phyloP scores from a whole-genome alignment of 2,113 vertebrate genomes.

The Phylloscopus whistleri region DNA sequence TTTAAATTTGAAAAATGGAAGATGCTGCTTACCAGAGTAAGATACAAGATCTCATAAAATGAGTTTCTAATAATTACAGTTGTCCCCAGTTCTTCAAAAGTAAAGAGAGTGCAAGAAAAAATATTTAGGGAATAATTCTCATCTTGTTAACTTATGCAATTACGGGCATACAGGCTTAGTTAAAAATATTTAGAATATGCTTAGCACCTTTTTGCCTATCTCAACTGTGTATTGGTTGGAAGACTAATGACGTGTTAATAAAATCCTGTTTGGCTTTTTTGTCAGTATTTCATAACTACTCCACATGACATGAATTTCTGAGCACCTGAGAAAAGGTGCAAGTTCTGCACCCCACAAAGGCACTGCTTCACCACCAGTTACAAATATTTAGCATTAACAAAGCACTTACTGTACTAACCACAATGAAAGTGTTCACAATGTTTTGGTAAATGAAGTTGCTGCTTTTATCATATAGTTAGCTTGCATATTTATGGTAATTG shows the following conservation, averaged over 20 bases:
- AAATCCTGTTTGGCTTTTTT: neutral
- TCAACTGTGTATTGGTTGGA: neutral
- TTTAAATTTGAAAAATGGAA: neutral
- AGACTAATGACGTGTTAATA: neutral
- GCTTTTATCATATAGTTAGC: neutral
- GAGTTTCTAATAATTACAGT: neutral
- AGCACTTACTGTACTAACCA: neutral
- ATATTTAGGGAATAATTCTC: neutral
- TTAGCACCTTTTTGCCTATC: neutral
- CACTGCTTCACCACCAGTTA: neutral
- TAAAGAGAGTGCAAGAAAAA: neutral
- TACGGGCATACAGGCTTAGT: neutral
- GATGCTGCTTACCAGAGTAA: neutral
- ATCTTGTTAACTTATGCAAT: neutral
- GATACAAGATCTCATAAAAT: neutral
- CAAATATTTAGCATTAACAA: neutral
- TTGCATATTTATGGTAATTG: constrained; percentile 39
- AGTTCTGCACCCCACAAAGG: neutral
- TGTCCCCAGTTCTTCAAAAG: neutral
- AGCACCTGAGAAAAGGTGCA: neutral
- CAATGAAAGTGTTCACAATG: neutral
- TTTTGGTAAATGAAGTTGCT: neutral
- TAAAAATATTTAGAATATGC: neutral
- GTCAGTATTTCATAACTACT: neutral
- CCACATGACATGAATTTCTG: neutral